These are phyloP conservation scores for Altica lythri DNA, from an alignment of 2,888 invertebrate genomes.

Conservation along the genomic window DNA sequence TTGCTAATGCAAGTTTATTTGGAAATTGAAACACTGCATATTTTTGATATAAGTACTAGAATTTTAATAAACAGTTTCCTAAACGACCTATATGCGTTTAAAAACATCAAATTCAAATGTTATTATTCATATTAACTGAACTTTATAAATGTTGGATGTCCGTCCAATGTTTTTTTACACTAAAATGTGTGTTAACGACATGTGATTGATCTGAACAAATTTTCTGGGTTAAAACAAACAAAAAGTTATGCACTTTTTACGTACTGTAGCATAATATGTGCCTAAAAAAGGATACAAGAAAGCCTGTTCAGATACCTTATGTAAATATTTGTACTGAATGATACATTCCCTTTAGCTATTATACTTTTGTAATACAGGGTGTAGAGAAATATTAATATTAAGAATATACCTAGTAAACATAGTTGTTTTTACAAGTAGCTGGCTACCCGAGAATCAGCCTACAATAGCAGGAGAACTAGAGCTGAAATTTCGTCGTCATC, in stretches of 20 bases:
- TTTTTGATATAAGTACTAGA: too few relatives aligned
- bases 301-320: conserved; percentile 18
- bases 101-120: neutral
- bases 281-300: conserved; percentile 15
- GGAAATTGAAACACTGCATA: too few relatives aligned
- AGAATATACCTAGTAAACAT: too few relatives aligned
- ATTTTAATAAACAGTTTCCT: too few relatives aligned
- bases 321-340: conserved; percentile 21
- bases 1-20: too few relatives aligned
- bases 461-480: too few relatives aligned
- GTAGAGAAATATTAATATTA: too few relatives aligned
- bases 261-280: conserved; percentile 25
- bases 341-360: conserved; percentile 14
- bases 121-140: conserved; percentile 5
- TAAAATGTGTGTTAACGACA: conserved; percentile 13
- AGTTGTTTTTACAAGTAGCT: too few relatives aligned
- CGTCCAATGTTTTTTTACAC: conserved; percentile 35
- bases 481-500: too few relatives aligned
- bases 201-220: conserved; percentile 23
- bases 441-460: too few relatives aligned
- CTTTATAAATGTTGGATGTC: conserved; percentile 37
- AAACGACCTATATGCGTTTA: conserved; percentile 6
- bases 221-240: conserved; percentile 15
- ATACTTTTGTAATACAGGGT: conserved; percentile 7
- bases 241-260: conserved; percentile 16